A percentile compares a stretch with the other conserved stretches of the same genome.
These are phyloP conservation scores for Montipora efflorescens DNA, from an alignment of 64 coral and sea anemone species.

Conservation along the genomic window DNA sequence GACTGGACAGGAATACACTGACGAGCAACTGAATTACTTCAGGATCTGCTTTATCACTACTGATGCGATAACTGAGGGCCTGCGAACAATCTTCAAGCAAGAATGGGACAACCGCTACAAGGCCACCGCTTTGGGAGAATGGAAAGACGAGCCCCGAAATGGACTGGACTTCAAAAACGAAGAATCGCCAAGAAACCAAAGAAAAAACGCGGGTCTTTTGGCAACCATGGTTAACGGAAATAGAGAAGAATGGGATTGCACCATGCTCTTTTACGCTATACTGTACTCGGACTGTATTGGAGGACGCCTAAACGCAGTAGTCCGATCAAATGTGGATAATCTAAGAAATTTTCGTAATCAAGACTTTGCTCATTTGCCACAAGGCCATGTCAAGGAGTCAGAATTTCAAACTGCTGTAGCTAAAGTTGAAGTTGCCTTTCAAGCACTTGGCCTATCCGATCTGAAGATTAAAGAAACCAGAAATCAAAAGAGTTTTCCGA, in stretches of 20 bases:
- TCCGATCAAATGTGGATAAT: slow-evolving; percentile 27
- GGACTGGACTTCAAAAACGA: neutral
- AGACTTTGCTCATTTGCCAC: slow-evolving; percentile 30
- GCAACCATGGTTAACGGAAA: slow-evolving; percentile 19
- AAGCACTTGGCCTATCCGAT: neutral
- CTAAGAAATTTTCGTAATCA: slow-evolving; percentile 45
- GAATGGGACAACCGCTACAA: neutral
- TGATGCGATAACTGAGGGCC: neutral
- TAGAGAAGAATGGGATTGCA: slow-evolving; percentile 22
- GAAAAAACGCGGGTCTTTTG: neutral
- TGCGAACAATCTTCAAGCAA: neutral
- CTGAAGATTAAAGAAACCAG: neutral
- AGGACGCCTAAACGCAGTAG: neutral
- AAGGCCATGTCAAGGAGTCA: slow-evolving; percentile 24
- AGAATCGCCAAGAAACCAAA: neutral
- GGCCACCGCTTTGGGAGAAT: neutral
- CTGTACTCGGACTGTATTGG: slow-evolving; percentile 66
- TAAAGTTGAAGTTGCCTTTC: slow-evolving; percentile 23
- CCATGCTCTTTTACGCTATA: slow-evolving; percentile 44
- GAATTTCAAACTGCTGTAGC: slow-evolving; percentile 45
- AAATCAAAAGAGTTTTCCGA: slow-evolving; percentile 15
- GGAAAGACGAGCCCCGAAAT: slow-evolving; percentile 14
- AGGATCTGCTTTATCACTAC: neutral
- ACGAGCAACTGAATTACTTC: neutral
- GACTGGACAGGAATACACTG: neutral